A percentile compares a stretch with the other conserved stretches of the same genome.
Evolutionary conservation across 2,113 vertebrate genomes (phyloP).

Genomic region (Chrysochloris asiatica): DNA sequence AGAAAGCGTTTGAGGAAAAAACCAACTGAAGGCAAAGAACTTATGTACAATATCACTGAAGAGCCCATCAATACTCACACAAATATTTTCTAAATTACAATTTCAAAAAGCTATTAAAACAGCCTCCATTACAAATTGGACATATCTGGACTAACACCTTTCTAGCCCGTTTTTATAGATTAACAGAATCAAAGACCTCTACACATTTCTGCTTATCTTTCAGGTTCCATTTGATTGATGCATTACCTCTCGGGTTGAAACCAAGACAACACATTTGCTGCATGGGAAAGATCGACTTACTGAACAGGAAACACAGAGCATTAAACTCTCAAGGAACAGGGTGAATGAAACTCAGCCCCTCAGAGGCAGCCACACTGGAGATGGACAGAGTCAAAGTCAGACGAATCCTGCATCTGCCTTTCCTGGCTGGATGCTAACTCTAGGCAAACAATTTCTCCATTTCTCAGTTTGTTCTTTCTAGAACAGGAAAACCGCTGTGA

Average conservation of each 20-base stretch:
- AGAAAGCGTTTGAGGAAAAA: neutral
- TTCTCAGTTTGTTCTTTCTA: neutral
- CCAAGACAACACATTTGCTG: neutral
- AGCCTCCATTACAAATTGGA: neutral
- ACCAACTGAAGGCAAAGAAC: neutral
- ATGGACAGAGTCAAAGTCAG: neutral
- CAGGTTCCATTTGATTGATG: neutral
- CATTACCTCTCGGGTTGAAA: neutral
- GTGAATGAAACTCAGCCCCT: neutral
- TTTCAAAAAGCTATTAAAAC: neutral
- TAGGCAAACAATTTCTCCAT: neutral
- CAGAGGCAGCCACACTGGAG: neutral
- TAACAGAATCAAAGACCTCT: neutral
- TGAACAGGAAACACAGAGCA: neutral
- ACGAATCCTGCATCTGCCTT: neutral
- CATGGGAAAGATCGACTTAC: neutral
- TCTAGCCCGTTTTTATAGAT: neutral
- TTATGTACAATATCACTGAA: neutral
- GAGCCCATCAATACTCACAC: neutral
- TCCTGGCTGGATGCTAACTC: neutral
- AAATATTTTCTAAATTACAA: neutral
- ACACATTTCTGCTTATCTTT: neutral
- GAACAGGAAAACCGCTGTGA: neutral
- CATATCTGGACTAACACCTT: neutral
- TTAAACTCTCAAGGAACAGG: fast-evolving